A percentile compares a stretch with the other conserved stretches of the same genome.
phyloP scores from a whole-genome alignment of 2,797 vertebrate genomes.

The Lophius americanus region DNA sequence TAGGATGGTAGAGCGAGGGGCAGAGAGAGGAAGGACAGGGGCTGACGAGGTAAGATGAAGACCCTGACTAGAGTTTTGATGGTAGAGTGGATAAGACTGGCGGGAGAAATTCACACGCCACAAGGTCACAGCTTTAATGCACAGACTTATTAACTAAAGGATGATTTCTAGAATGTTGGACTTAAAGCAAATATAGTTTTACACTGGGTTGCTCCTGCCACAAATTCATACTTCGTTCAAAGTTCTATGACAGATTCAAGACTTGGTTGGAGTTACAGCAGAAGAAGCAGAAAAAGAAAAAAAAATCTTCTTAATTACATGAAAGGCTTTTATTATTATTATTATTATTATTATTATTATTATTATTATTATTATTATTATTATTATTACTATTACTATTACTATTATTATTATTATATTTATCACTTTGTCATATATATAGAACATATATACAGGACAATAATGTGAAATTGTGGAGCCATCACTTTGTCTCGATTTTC shows the following conservation, averaged over 20 bases:
- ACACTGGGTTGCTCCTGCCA: constrained; percentile 18
- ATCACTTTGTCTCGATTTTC: too few relatives aligned
- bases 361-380: too few relatives aligned
- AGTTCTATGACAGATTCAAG: constrained; percentile 28
- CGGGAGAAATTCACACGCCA: constrained; percentile 65
- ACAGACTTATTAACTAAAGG: constrained; percentile 63
- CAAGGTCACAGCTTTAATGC: constrained; percentile 76
- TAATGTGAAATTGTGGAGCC: too few relatives aligned
- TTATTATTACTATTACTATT: too few relatives aligned
- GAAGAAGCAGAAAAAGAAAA: not conserved
- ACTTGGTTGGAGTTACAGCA: constrained; percentile 68
- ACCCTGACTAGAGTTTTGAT: constrained; percentile 61
- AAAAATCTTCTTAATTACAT: not conserved
- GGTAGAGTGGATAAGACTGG: constrained; percentile 64
- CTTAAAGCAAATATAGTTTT: constrained; percentile 47
- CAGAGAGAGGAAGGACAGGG: constrained; percentile 22
- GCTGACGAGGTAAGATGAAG: constrained; percentile 32
- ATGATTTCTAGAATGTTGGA: constrained; percentile 39
- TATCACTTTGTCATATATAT: too few relatives aligned
- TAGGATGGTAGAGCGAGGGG: not conserved
- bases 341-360: too few relatives aligned
- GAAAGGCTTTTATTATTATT: too few relatives aligned
- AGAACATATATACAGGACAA: too few relatives aligned
- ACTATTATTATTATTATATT: too few relatives aligned
- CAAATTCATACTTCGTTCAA: constrained; percentile 18